Evolutionary conservation across 1,140 invertebrate species (phyloP).

Genomic region (Linepithema humile): DNA sequence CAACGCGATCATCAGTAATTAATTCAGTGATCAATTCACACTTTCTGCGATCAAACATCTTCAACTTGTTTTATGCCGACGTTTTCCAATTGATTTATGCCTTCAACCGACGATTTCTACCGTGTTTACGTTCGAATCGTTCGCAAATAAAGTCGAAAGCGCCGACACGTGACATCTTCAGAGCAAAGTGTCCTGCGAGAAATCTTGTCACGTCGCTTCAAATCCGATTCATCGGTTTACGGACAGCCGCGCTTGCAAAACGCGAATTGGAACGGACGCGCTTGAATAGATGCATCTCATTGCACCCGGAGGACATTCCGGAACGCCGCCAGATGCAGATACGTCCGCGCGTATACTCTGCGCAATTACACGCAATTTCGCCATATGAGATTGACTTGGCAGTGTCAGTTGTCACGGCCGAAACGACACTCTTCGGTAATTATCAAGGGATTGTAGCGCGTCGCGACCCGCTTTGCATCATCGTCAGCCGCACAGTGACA

Average conservation of each 20-base stretch:
- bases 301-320: background rate
- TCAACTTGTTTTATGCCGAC: no score
- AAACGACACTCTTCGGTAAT: background rate
- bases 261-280: slow-evolving; percentile 17
- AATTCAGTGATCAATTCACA: no score
- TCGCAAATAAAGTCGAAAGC: no score
- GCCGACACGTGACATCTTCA: background rate
- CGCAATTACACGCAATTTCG: slow-evolving; percentile 36
- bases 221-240: slow-evolving; percentile 8
- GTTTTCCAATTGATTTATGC: no score
- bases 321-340: background rate
- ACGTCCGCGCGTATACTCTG: background rate
- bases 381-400: slow-evolving; percentile 23
- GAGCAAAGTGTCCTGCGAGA: background rate
- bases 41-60: no score
- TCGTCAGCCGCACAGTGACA: background rate
- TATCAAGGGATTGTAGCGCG: background rate
- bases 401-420: slow-evolving; percentile 23
- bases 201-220: background rate
- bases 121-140: no score
- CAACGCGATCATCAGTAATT: background rate
- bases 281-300: slow-evolving; percentile 19
- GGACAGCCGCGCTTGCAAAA: slow-evolving; percentile 15
- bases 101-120: no score
- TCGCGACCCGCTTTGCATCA: background rate